phyloP scores from a whole-genome alignment of 2,113 vertebrate genomes.

The Apodemus speciosus region DNA sequence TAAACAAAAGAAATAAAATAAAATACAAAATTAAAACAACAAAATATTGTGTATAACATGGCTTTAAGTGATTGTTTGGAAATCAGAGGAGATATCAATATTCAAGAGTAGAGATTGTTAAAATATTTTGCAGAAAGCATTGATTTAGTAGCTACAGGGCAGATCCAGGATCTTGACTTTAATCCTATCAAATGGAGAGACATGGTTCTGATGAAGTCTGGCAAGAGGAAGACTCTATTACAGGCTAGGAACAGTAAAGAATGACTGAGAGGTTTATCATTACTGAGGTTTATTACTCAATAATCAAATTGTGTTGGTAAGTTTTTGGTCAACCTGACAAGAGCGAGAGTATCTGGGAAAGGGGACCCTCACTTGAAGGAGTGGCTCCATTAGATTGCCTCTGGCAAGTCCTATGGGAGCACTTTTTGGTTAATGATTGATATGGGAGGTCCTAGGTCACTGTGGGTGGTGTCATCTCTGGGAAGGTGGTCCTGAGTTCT shows the following conservation, averaged over 20 bases:
- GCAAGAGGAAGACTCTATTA: background rate
- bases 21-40: background rate
- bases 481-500: background rate
- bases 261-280: background rate
- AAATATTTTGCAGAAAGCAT: conserved; percentile 14
- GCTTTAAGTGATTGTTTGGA: conserved; percentile 4
- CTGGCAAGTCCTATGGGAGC: background rate
- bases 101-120: background rate
- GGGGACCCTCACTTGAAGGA: background rate
- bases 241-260: conserved; percentile 17
- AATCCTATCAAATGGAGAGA: conserved; percentile 26
- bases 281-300: background rate
- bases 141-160: background rate
- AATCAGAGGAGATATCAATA: conserved; percentile 39
- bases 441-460: background rate
- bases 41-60: background rate
- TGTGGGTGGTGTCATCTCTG: background rate
- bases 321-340: background rate
- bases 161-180: conserved; percentile 26
- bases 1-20: conserved; percentile 38
- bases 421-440: background rate
- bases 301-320: background rate
- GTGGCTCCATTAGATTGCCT: background rate
- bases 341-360: background rate
- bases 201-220: conserved; percentile 49